phyloP scores from a whole-genome alignment of 2,113 vertebrate genomes.

The Dasyprocta punctata region DNA sequence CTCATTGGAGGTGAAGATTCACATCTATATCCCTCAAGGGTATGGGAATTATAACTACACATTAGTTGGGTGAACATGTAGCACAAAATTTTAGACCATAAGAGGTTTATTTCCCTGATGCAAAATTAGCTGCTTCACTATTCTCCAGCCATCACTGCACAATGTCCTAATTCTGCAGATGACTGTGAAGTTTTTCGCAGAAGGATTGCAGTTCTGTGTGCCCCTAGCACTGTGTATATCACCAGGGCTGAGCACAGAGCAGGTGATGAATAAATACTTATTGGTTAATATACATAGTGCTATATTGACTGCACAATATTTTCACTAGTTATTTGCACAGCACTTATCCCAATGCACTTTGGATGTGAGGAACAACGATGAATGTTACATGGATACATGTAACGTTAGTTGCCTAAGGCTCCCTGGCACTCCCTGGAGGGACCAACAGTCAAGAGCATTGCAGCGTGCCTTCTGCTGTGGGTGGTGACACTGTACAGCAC shows the following conservation, averaged over 20 bases:
- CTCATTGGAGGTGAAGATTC: not conserved
- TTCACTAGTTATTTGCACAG: not conserved
- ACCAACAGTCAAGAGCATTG: not conserved
- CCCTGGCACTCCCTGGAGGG: not conserved
- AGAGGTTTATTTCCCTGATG: not conserved
- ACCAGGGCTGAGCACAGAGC: not conserved
- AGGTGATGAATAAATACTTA: not conserved
- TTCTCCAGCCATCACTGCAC: not conserved
- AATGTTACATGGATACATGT: no score
- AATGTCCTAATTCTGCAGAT: not conserved
- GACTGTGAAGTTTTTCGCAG: not conserved
- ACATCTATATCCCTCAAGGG: not conserved
- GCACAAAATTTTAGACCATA: not conserved
- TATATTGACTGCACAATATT: not conserved
- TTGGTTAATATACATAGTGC: not conserved
- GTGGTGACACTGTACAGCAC: rapidly evolving
- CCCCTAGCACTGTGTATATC: not conserved
- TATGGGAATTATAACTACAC: not conserved
- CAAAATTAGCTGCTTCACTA: not conserved
- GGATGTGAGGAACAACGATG: not conserved
- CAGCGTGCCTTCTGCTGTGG: not conserved
- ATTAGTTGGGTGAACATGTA: not conserved
- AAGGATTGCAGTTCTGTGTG: not conserved
- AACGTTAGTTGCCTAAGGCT: not conserved
- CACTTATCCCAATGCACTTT: not conserved